Base-by-base conservation (phyloP, 2,797 vertebrate species). In the Phaenicophaeus curvirostris region DNA sequence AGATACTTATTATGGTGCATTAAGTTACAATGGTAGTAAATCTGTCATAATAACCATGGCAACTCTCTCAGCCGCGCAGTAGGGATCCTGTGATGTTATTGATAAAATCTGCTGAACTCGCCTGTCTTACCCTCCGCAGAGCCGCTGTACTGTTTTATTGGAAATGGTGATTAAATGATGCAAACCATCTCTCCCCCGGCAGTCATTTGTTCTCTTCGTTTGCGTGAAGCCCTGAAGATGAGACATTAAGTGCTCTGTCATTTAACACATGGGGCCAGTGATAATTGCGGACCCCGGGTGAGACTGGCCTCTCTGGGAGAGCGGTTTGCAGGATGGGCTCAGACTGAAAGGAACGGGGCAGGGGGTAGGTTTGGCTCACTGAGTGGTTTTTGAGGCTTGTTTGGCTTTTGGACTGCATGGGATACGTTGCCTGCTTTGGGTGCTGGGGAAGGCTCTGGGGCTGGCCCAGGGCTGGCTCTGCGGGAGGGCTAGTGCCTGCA, bases 61-160 rank as follows among this genome's bases (percentile, higher is more conserved):
- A 97, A 96, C 81, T 78, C 95, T 94, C 94, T 93, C 76, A 91
- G 91, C 73, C 35, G 13, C 93, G 8, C 87, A 87, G 86, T 69
- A 15, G 87, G 95, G 93, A 90, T 94, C 88, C 51, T 51, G 58
- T n/a, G 2, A 58, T 50, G 92, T 91, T 96, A 92, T 93, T 96
- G 95, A 95, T 96, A 96, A 97, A 96, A 96, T 92, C 95, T 95
- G 93, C 91, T 96, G 89, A 93, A 90, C 88, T 95, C 89, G 55
- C 84, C 88, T 89, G 84, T 88, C 83, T 92, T 91, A 96, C 94
- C 91, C 86, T 93, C 73, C 90, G 9, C 96, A 94, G 96, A 96
- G 95, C 81, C 5, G 79, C 88, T 75, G 79, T 42, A 28, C 87
- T 3, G 12, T 44, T 95, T 97, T 96, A 93, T 94, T 96, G 93